Conservation (phyloP, 2,888 invertebrate species). For the Latrodectus elegans region DNA sequence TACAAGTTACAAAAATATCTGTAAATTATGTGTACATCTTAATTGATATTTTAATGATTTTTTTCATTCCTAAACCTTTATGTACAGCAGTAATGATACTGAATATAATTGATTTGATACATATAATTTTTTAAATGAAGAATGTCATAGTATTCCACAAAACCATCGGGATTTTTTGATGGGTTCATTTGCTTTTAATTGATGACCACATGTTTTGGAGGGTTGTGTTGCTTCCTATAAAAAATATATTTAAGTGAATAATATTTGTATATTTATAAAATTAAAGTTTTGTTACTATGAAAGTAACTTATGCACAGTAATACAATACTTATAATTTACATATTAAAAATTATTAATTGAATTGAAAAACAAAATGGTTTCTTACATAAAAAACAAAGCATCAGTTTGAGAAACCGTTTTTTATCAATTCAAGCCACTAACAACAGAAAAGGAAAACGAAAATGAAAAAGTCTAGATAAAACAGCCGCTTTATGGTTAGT, state of each 20-base stretch:
- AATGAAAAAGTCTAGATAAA: too few relatives aligned
- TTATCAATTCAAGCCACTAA: too few relatives aligned
- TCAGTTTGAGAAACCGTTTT: too few relatives aligned
- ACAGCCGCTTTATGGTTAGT: too few relatives aligned
- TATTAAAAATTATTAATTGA: too few relatives aligned
- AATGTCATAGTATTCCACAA: conserved; percentile 85
- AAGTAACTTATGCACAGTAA: too few relatives aligned
- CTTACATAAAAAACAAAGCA: too few relatives aligned
- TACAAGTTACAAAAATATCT: conserved; percentile 65
- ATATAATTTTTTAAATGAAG: conserved; percentile 37
- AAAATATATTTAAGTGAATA: conserved; percentile 1
- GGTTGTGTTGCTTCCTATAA: conserved; percentile 91
- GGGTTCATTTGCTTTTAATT: conserved; percentile 85
- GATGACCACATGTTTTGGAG: conserved; percentile 85
- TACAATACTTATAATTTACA: too few relatives aligned
- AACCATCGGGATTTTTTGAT: conserved; percentile 88
- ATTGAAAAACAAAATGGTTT: too few relatives aligned
- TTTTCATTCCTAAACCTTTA: conserved; percentile 39
- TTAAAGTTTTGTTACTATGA: too few relatives aligned
- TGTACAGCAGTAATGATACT: conserved; percentile 52
- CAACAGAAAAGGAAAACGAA: too few relatives aligned
- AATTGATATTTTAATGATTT: conserved; percentile 26
- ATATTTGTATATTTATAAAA: not conserved
- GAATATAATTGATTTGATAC: conserved; percentile 41
- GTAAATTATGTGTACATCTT: conserved; percentile 55